Base-by-base conservation (phyloP, 1,140 invertebrate genomes). In the Polyergus mexicanus region DNA sequence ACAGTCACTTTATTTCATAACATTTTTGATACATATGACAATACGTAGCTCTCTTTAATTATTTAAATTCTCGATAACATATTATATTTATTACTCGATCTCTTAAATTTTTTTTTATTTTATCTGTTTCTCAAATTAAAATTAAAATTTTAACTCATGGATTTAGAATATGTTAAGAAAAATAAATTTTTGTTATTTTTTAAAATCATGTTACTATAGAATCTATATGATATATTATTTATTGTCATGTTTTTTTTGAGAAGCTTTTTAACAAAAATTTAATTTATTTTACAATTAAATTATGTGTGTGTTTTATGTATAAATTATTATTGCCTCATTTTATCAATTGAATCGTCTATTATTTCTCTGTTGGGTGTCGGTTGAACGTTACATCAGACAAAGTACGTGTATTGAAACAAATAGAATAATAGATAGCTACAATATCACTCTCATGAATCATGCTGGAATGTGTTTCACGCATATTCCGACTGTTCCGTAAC, bases 361-460 rank as follows among this genome's bases (percentile, higher is more conserved):
- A 60, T 25, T 60, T 81, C 16, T 54, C 6, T 58, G 47, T 58
- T 16, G 19, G 19, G 16, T 71, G 66, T 83, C 51, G 47, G 68
- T 83, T 60, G 56, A 38, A 13, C n/a, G 22, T 80, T 78, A 74
- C 69, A 75, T 74, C 75, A 87, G 25, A 35, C 32, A 16, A 38
- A 72, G 44, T 56, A 71, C 32, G 47, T 77, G 35, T 65, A 65
- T 41, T 54, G 41, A 68, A 76, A 87, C 58, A 63, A 47, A 78
- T 68, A 56, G 74, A 58, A 75, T 76, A 87, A 75, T 54, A 77
- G 58, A 65, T 84, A 84, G 54, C 38, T 74, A 54, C 62, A 80
- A 75, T 87, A 87, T 85, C 84, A 80, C 44, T 63, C 60, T 72
- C 74, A 66, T 87, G 83, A 87, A 87, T 87, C 86, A 86, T 75